phyloP scores from a whole-genome alignment of 1,140 invertebrate genomes.

The Neotoxoptera formosana region DNA sequence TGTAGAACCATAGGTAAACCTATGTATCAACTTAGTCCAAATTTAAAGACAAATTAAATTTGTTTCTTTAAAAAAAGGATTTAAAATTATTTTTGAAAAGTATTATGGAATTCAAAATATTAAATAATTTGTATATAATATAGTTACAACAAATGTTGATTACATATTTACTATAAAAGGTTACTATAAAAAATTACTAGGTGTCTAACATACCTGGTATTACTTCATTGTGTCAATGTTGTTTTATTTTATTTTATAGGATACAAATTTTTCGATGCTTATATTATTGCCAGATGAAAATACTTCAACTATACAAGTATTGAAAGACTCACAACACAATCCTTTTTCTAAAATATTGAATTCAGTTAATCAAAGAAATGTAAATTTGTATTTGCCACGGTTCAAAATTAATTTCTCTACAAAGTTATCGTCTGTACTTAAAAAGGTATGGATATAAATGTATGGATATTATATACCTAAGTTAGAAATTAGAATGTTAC shows the following conservation, averaged over 20 bases:
- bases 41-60: background rate
- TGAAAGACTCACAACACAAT: slow-evolving; percentile 68
- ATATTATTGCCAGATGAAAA: slow-evolving; percentile 70
- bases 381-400: slow-evolving; percentile 74
- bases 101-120: too few relatives aligned
- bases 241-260: slow-evolving; percentile 65
- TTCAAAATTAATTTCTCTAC: slow-evolving; percentile 74
- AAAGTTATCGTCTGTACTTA: slow-evolving; percentile 69
- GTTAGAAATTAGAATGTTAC: background rate
- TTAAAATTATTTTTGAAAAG: background rate
- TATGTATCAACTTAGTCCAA: background rate
- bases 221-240: background rate
- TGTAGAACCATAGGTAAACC: too few relatives aligned
- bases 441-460: slow-evolving; percentile 64
- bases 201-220: background rate
- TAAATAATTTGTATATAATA: background rate
- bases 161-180: too few relatives aligned
- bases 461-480: background rate
- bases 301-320: slow-evolving; percentile 65
- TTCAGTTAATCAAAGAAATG: slow-evolving; percentile 66
- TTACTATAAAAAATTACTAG: background rate
- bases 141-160: too few relatives aligned
- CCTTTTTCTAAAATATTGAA: slow-evolving; percentile 68
- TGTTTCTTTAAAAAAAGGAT: background rate
- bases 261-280: slow-evolving; percentile 72